A percentile compares a stretch with the other conserved stretches of the same genome.
phyloP scores from a whole-genome alignment of 2,888 invertebrate species.

The Orthosia gothica region DNA sequence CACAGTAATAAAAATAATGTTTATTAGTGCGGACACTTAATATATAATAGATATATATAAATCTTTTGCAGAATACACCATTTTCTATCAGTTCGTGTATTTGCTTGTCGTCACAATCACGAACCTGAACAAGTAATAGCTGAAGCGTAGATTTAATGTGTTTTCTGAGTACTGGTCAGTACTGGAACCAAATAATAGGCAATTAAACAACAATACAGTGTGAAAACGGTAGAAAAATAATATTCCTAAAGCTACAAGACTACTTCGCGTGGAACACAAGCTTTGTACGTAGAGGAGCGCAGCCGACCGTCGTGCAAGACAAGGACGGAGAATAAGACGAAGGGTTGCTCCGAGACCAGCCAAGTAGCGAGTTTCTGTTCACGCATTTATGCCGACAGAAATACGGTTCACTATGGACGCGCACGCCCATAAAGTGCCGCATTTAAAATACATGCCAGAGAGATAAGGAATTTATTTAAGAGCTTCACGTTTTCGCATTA shows the following conservation, averaged over 20 bases:
- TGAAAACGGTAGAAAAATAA: not conserved
- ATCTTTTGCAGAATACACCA: too few species aligned
- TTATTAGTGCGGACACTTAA: too few species aligned
- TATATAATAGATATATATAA: too few species aligned
- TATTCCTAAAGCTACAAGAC: conserved; percentile 34
- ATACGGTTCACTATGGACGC: conserved; percentile 85
- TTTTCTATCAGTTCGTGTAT: too few species aligned
- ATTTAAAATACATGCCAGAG: conserved; percentile 91
- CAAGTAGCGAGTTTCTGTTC: conserved; percentile 85
- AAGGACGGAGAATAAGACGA: conserved; percentile 92
- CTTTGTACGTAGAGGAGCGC: conserved; percentile 85
- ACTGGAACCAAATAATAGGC: not conserved
- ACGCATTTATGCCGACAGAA: conserved; percentile 72
- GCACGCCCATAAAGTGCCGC: conserved; percentile 88
- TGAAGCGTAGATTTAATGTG: not conserved
- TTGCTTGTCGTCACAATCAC: not conserved
- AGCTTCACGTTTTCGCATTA: conserved; percentile 67
- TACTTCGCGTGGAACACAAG: conserved; percentile 67
- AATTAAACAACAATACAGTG: not conserved
- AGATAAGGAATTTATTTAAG: conserved; percentile 90
- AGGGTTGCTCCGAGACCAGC: conserved; percentile 91
- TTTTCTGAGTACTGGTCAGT: not conserved
- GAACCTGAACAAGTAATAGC: not conserved
- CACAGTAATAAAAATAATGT: too few species aligned
- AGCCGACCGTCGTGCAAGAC: conserved; percentile 91